Base-by-base conservation (phyloP, 2,113 vertebrate species). In the Calidris pygmaea region DNA sequence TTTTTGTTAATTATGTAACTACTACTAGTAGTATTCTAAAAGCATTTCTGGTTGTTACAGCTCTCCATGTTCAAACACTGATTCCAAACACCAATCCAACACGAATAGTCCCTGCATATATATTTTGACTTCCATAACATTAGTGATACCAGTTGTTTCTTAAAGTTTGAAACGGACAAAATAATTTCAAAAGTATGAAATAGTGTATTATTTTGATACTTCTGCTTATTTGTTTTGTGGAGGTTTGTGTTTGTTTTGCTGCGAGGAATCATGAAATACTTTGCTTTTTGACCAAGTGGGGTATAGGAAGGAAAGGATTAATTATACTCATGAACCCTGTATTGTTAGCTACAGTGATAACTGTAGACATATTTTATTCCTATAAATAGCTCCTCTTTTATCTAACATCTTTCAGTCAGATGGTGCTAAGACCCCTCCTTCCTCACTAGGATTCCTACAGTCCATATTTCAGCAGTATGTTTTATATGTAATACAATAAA, bases 321-420 rank as follows among this genome's bases (percentile, higher is more conserved):
- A 93, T 94, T 94, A 39, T 71, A 59, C 17, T 71, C 47, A 24
- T 81, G 83, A 81, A 88, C 56, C 21, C 48, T 75, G 39, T 80
- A 50, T 90, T 95, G 78, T 86, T 90, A 84, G 68, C 80, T 73
- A 71, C 47, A 78, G 59, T 78, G 85, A 60, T 81, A 92, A 89
- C 56, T 48, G 30, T 53, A 92, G 88, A n/a, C 70, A 93, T 90
- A 94, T 89, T 95, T 94, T 87, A 48, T 26, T 95, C 32, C 92
- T 94, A 96, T 93, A 96, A 95, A 97, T 96, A 96, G 90, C 39
- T 92, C 12, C 60, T 87, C 96, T 96, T 97, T 96, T 77, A 97
- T 97, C 93, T 90, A 84, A 93, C 95, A 96, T 96, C 96, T 96
- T 97, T 94, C 34, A 76, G 65, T 96, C 96, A 97, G 93, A 96